Evolutionary conservation across 2,113 vertebrate genomes (phyloP).

Genomic region (Phalacrocorax aristotelis): DNA sequence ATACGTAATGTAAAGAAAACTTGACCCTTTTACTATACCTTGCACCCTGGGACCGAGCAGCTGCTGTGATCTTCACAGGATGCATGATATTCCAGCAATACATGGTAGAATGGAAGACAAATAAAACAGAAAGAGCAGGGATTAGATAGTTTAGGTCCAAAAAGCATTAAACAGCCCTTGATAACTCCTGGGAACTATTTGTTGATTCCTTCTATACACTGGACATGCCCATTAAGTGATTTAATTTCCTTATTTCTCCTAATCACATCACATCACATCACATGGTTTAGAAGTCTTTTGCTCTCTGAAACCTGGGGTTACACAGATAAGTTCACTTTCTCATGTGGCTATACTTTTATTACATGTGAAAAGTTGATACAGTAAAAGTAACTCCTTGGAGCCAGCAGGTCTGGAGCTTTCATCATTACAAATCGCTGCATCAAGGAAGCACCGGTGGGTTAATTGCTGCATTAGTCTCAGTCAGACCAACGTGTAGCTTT

Average conservation of each 20-base stretch:
- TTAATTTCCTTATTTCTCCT: constrained; percentile 46
- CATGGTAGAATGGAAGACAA: neutral
- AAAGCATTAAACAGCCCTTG: neutral
- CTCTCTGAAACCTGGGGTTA: constrained; percentile 16
- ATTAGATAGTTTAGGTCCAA: constrained; percentile 29
- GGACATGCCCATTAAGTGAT: constrained; percentile 37
- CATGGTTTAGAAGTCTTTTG: constrained; percentile 27
- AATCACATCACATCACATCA: constrained; percentile 39
- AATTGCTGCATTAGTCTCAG: neutral
- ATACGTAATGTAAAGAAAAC: neutral
- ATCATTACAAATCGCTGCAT: neutral
- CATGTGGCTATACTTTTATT: neutral
- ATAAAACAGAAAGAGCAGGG: constrained; percentile 36
- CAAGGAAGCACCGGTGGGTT: neutral
- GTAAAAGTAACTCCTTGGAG: constrained; percentile 47
- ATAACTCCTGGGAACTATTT: constrained; percentile 47
- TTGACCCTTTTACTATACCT: neutral
- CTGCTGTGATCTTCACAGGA: constrained; percentile 37
- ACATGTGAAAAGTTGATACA: constrained; percentile 23
- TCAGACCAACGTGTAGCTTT: neutral
- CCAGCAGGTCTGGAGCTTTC: constrained; percentile 63
- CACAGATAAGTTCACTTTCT: neutral
- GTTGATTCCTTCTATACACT: neutral
- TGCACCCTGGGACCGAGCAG: neutral
- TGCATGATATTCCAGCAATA: neutral